A percentile compares a stretch with the other conserved stretches of the same genome.
Conservation (phyloP, 2,888 invertebrate genomes). For the Bursaphelenchus okinawaensis region DNA sequence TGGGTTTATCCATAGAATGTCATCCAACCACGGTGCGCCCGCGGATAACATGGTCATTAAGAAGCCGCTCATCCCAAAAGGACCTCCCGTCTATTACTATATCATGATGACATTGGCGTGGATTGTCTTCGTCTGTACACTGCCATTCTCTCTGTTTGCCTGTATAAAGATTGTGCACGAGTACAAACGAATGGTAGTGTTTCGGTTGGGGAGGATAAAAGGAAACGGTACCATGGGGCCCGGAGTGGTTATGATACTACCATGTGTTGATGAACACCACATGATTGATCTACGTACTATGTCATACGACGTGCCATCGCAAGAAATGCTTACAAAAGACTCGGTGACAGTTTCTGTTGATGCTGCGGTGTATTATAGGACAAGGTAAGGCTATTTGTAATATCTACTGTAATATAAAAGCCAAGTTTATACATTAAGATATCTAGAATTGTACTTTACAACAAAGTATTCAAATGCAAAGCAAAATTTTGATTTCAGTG, state of each 20-base stretch:
- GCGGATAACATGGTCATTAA: conserved; percentile 1
- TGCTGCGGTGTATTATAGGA: conserved; percentile 49
- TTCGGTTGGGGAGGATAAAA: conserved; percentile 54
- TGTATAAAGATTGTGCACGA: conserved; percentile 56
- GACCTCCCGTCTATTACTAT: conserved; percentile 21
- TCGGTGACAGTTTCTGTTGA: conserved; percentile 58
- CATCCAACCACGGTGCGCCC: neutral
- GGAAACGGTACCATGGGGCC: conserved; percentile 46
- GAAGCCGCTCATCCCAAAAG: conserved; percentile 7
- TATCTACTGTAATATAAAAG: no score
- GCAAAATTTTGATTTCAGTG: no score
- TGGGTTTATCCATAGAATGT: no score
- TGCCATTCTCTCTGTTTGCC: conserved; percentile 56
- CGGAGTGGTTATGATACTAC: conserved; percentile 50
- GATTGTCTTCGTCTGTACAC: conserved; percentile 52
- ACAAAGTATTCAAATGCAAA: neutral
- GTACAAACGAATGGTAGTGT: conserved; percentile 57
- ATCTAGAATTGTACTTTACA: neutral
- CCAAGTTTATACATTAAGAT: no score
- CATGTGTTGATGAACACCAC: conserved; percentile 47
- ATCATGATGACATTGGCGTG: conserved; percentile 30
- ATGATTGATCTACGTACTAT: conserved; percentile 43
- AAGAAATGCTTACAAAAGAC: conserved; percentile 58
- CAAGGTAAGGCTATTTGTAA: conserved; percentile 26
- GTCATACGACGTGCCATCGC: conserved; percentile 61